Evolutionary conservation across 2,888 invertebrate species (phyloP), one percentile per base, ranked within the genome.

Genomic region (Incurvaria masculella): DNA sequence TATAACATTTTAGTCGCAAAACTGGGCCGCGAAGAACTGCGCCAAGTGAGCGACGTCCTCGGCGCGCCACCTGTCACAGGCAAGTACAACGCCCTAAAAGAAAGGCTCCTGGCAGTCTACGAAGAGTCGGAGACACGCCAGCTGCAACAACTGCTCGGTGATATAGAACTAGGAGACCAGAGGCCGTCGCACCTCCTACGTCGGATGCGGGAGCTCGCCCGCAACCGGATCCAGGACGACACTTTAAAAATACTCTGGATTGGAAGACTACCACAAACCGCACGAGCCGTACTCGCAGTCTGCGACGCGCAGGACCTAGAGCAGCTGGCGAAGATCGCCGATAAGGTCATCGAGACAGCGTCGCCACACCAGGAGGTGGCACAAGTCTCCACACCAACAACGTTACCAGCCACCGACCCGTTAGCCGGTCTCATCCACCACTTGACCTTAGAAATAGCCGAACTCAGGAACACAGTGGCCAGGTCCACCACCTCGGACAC

Each of bases 221-320:
- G 53, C 2, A 45, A 51, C 23, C 54, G 50, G 39, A 47, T 55
- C 2, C 49, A 53, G 2, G 57, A 58, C 21, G 33, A 47, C 3
- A 53, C 55, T 1, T 46, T 56, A 4, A 46, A 33, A 11, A 26
- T 49, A 6, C 19, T 44, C 21, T 49, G 49, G 49, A 23, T 16
- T 6, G 23, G 39, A 4, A 44, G 45, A 11, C 20, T 49, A 27
- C 49, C 49, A 17, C 4, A 38, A 11, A 14, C 33, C 11, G 47
- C 47, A 2, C 21, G 41, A 17, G 43, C 47, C 8, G 50, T 47
- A 8, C 27, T 50, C 11, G 47, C 42, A 10, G 44, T 44, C 20
- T 45, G 33, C n/a, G 39, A 47, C 10, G 38, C 20, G 3, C 14
- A 40, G 2, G 44, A 43, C n/a, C 39, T 45, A 16, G 19, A 44